Base-by-base conservation (phyloP, 2,888 invertebrate genomes). In the Drosophila maculinotata region DNA sequence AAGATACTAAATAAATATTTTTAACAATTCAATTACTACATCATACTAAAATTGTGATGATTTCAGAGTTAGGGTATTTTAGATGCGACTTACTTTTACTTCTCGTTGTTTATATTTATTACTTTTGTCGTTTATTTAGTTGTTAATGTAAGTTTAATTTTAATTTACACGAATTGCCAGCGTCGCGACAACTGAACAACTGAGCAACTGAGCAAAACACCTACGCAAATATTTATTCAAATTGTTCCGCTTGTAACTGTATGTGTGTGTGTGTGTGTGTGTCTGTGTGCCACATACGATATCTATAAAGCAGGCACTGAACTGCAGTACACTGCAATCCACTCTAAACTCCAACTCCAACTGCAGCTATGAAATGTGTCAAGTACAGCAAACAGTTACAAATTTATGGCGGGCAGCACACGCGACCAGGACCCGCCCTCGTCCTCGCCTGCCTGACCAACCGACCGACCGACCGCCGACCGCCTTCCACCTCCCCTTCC, bases 361-460 rank as follows among this genome's bases (percentile, higher is more conserved):
- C 56, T 63, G 15, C 67, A 76, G 56, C 79, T 62, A 66, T 74
- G 79, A 84, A 79, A 81, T 84, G 81, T 81, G 84, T 81, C 84
- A 81, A 81, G 81, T 81, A 84, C 81, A 84, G 81, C 79, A 79
- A 81, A 84, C 81, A 81, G 81, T 74, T 84, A 81, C 79, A 79
- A 81, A 81, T 81, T 81, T 81, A 81, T 81, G 81, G 74, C 81
- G 70, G 58, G 41, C 58, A 65, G 69, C 45, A 69, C 79, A 81
- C 73, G 79, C 79, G 69, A 83, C 73, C 70, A 64, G 70, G 58
- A 59, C 17, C 26, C 45, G 44, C 39, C 28, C 36, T 28, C 33
- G 20, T 2, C 41, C 48, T 33, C 42, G 14, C n/a, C 15, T n/a
- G n/a, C n/a, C n/a, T n/a, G n/a, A n/a, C 15, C 44, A 31, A 3